Base-by-base conservation (phyloP, 2,888 invertebrate species). In the Elmis aenea region DNA sequence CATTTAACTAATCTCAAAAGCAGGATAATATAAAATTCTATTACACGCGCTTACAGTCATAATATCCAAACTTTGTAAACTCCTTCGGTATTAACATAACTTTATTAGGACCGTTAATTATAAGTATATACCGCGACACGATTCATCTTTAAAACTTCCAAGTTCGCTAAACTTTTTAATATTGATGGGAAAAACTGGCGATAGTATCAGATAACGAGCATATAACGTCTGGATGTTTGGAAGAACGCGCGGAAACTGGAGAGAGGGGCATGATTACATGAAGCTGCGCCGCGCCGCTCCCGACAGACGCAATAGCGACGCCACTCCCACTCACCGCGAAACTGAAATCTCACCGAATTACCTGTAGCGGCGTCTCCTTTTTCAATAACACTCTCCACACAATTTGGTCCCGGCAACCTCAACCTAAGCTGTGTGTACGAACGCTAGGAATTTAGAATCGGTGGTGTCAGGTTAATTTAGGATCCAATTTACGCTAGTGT, bases 221-320 rank as follows among this genome's bases (percentile, higher is more conserved):
- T 48, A 33, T 46, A 44, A 46, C 60, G 61, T 61, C 59, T 57
- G 61, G 54, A 50, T 58, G 52, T 56, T 53, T 47, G 45, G 59
- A 59, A 55, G 56, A 54, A 55, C 65, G 64, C 62, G 65, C 61
- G 62, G 61, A 64, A 62, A 64, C 63, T 59, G 59, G 55, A 50
- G 53, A 57, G 57, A 57, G 54, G 55, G 60, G 56, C 54, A 55
- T 53, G 54, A 55, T 51, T 56, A 47, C 52, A 46, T 52, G 63
- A 58, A 49, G 61, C 61, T 58, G 62, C 63, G 57, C 58, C 59
- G 58, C 55, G 54, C 49, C 50, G 55, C 47, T 46, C 34, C 51
- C 47, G 46, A 46, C 52, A 53, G 52, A 53, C 55, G 58, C 59
- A 55, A 50, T 45, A 52, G 44, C 52, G 57, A 57, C 60, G 61